Evolutionary conservation across 2,888 invertebrate genomes (phyloP).

Genomic region (Tanypteryx hageni): DNA sequence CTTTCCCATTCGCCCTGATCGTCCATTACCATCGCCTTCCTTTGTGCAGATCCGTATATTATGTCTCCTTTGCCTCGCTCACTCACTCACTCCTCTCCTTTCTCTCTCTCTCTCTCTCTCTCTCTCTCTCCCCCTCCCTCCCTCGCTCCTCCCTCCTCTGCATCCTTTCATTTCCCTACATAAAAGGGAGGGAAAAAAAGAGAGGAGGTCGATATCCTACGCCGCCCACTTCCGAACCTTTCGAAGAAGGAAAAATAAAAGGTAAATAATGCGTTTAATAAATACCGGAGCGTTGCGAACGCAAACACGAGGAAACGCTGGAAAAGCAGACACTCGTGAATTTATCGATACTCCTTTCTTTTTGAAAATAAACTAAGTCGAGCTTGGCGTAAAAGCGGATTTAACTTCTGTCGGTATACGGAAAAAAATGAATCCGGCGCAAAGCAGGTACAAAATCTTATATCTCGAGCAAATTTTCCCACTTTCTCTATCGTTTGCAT

Average conservation of each 20-base stretch:
- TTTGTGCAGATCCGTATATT: slow-evolving; percentile 48
- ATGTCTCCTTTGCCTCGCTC: slow-evolving; percentile 38
- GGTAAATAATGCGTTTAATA: slow-evolving; percentile 35
- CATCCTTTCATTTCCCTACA: slow-evolving; percentile 14
- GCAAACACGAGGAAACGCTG: slow-evolving; percentile 32
- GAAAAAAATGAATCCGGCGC: background rate
- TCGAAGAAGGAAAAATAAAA: slow-evolving; percentile 26
- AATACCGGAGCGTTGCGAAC: slow-evolving; percentile 32
- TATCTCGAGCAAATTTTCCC: background rate
- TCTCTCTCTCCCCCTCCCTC: background rate
- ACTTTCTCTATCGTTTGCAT: background rate
- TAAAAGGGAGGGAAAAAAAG: slow-evolving; percentile 11
- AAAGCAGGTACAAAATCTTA: slow-evolving; percentile 28
- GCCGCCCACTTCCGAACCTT: slow-evolving; percentile 35
- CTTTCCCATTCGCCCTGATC: slow-evolving; percentile 29
- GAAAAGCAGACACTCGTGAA: slow-evolving; percentile 22
- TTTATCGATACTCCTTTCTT: slow-evolving; percentile 22
- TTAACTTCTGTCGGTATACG: background rate
- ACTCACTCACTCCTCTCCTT: background rate
- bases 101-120: background rate
- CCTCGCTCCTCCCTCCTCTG: background rate
- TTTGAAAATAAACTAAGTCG: slow-evolving; percentile 14
- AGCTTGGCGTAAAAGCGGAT: slow-evolving; percentile 8
- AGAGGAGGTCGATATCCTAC: slow-evolving; percentile 19
- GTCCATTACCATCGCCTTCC: slow-evolving; percentile 33